Percentiles rank a stretch among this genome's conserved stretches.
Conservation (phyloP, 2,888 invertebrate species). For the Hydrotaea cyrtoneurina region DNA sequence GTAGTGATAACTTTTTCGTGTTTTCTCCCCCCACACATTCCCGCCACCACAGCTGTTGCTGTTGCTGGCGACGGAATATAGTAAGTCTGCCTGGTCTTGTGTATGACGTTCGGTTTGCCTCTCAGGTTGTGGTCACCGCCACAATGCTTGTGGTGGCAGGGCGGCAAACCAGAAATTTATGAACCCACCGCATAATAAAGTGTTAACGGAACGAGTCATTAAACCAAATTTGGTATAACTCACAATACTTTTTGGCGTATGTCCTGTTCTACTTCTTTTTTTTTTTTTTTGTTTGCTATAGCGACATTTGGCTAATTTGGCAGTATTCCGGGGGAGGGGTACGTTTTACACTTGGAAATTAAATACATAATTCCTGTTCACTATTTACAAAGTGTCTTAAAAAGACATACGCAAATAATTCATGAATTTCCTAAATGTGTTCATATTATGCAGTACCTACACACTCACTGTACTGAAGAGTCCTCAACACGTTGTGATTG, state of each 20-base stretch:
- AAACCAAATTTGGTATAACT: slow-evolving; percentile 49
- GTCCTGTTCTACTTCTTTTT: not conserved
- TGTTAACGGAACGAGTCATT: slow-evolving; percentile 78
- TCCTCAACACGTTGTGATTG: too few relatives aligned
- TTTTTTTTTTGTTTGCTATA: not conserved
- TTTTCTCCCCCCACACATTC: slow-evolving; percentile 7
- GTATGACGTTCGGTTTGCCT: slow-evolving; percentile 36
- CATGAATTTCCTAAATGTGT: too few relatives aligned
- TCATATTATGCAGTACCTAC: too few relatives aligned
- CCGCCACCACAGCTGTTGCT: not conserved
- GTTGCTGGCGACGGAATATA: slow-evolving; percentile 27
- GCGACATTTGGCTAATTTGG: not conserved
- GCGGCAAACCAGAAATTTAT: slow-evolving; percentile 74
- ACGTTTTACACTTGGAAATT: too few relatives aligned
- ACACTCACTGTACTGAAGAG: too few relatives aligned
- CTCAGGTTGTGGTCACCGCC: slow-evolving; percentile 47
- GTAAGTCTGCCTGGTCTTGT: slow-evolving; percentile 39
- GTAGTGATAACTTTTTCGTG: slow-evolving; percentile 47
- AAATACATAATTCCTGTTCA: too few relatives aligned
- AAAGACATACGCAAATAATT: too few relatives aligned
- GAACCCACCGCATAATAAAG: slow-evolving; percentile 76
- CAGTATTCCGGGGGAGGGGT: too few relatives aligned
- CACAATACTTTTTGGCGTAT: not conserved
- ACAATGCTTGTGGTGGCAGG: slow-evolving; percentile 21
- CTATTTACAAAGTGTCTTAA: too few relatives aligned